A percentile compares a stretch with the other conserved stretches of the same genome.
These are phyloP conservation scores for Eurypyga helias DNA, from an alignment of 2,113 vertebrate species.

Conservation along the genomic window DNA sequence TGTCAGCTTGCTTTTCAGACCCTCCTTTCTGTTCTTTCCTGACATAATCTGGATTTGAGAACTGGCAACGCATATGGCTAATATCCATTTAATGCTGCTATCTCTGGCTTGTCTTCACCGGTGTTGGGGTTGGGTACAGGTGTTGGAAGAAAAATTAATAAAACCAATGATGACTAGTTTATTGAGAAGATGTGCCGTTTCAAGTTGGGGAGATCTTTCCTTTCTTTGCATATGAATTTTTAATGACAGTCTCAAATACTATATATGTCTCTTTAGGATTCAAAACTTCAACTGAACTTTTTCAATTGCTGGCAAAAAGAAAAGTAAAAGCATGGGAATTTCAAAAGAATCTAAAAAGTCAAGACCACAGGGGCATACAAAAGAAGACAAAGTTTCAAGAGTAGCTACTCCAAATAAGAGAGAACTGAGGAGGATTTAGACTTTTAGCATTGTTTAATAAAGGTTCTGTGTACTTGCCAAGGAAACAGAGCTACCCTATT, in stretches of 20 bases:
- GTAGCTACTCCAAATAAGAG: not conserved
- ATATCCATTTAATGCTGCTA: not conserved
- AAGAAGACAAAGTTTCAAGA: not conserved
- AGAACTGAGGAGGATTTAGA: not conserved
- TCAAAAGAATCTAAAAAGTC: not conserved
- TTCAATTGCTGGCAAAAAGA: not conserved
- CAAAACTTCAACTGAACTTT: not conserved
- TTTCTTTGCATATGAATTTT: not conserved
- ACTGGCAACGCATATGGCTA: not conserved
- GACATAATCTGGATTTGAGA: not conserved
- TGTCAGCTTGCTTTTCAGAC: not conserved
- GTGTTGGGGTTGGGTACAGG: not conserved
- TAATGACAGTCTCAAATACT: not conserved
- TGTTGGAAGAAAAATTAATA: not conserved
- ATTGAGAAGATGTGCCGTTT: not conserved
- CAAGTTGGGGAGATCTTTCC: not conserved
- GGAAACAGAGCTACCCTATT: not conserved
- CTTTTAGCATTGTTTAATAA: not conserved
- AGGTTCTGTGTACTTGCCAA: not conserved
- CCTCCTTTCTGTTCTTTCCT: not conserved
- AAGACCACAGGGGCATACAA: not conserved
- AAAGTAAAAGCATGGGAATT: not conserved
- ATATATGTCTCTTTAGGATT: not conserved
- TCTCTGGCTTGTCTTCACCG: conserved; percentile 1
- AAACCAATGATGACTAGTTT: not conserved